Conservation (phyloP, 2,888 invertebrate genomes). For the Drosophila greeni region DNA sequence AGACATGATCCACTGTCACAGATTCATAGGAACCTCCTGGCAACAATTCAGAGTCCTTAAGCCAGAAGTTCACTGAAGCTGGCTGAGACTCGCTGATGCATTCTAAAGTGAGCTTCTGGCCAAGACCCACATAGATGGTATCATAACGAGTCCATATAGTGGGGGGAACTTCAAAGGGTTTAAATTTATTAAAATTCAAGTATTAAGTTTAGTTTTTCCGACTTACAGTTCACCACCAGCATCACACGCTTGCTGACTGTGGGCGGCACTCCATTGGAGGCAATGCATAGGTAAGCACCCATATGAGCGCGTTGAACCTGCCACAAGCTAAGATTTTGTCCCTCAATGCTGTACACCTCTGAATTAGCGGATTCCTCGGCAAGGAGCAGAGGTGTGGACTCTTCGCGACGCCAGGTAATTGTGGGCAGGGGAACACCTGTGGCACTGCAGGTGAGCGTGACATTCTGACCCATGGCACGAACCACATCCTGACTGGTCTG, state of each 20-base stretch:
- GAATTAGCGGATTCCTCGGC: conserved; percentile 46
- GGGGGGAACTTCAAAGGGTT: conserved; percentile 72
- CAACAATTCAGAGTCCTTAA: conserved; percentile 76
- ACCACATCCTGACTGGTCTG: conserved; percentile 92
- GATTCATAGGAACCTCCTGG: conserved; percentile 78
- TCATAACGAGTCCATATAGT: conserved; percentile 76
- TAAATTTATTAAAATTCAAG: not conserved
- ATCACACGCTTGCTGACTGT: conserved; percentile 78
- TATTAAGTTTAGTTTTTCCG: no score
- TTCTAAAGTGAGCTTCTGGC: conserved; percentile 76
- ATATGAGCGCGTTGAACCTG: conserved; percentile 74
- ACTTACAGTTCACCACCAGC: conserved; percentile 77
- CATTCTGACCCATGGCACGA: conserved; percentile 91
- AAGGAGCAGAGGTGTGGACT: conserved; percentile 81
- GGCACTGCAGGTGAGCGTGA: conserved; percentile 91
- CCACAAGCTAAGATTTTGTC: conserved; percentile 74
- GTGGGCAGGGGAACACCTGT: conserved; percentile 91
- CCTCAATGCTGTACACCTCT: conserved; percentile 75
- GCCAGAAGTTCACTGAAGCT: conserved; percentile 77
- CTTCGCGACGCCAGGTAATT: conserved; percentile 92
- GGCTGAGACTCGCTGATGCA: conserved; percentile 78
- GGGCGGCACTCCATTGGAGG: conserved; percentile 79
- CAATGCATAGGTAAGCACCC: conserved; percentile 78
- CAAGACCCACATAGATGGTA: conserved; percentile 75
- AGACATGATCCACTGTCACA: conserved; percentile 85